phyloP scores from a whole-genome alignment of 1,140 invertebrate species.

The Melipona quadrifasciata region DNA sequence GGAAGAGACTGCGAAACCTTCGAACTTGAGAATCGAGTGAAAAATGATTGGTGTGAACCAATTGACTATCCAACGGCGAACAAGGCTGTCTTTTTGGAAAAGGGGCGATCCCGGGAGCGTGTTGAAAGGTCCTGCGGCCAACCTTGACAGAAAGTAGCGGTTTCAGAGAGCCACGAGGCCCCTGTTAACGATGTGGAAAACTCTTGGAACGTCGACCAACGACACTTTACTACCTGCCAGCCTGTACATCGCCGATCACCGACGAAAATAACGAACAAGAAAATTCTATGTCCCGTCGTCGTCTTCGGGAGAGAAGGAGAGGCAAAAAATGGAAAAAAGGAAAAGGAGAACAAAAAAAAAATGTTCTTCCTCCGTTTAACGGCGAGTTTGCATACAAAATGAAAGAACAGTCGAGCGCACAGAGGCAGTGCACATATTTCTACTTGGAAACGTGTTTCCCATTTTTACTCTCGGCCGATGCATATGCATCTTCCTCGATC shows the following conservation, averaged over 20 bases:
- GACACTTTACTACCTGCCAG: conserved; percentile 10
- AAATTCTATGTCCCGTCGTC: background rate
- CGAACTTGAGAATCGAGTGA: background rate
- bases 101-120: too few species aligned
- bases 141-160: conserved; percentile 28
- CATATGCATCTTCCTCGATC: conserved; percentile 14
- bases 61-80: background rate
- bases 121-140: background rate
- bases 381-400: background rate
- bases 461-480: conserved; percentile 16
- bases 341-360: background rate
- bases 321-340: too few species aligned
- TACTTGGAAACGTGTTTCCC: conserved; percentile 11
- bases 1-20: background rate
- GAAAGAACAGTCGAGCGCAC: background rate
- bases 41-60: background rate
- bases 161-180: background rate
- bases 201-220: background rate
- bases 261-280: background rate
- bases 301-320: too few species aligned
- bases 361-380: background rate
- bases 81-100: conserved; percentile 6
- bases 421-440: background rate
- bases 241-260: background rate
- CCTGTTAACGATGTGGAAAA: background rate